Percentiles rank a stretch among this genome's conserved stretches.
Conservation (phyloP, 2,113 vertebrate genomes). For the Cromileptes altivelis region DNA sequence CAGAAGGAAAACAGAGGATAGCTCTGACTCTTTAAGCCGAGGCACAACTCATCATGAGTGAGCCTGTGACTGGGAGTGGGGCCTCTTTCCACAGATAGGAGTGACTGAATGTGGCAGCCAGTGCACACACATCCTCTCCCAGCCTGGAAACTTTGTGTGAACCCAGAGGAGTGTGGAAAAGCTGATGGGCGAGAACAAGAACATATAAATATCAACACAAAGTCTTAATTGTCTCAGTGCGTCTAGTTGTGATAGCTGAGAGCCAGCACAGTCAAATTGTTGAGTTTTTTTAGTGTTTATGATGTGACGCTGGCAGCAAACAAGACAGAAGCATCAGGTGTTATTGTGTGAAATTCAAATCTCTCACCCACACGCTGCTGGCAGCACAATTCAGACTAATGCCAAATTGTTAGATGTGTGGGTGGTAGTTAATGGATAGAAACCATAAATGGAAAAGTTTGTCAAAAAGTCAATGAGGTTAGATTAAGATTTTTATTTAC, state of each 20-base stretch:
- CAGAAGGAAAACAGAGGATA: conserved; percentile 10
- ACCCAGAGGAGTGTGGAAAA: conserved; percentile 51
- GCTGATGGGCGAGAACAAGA: conserved; percentile 27
- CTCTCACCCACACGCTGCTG: conserved; percentile 48
- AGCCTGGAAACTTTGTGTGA: conserved; percentile 57
- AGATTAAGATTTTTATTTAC: conserved; percentile 16
- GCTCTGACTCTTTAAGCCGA: conserved; percentile 42
- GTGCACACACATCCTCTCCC: conserved; percentile 43
- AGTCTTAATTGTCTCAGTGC: conserved; percentile 16
- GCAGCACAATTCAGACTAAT: conserved; percentile 31
- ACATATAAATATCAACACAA: conserved; percentile 20
- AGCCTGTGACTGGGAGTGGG: conserved; percentile 26
- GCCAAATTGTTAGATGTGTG: conserved; percentile 51
- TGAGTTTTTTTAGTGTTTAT: conserved; percentile 22
- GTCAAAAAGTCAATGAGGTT: conserved; percentile 38
- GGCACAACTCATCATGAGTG: conserved; percentile 24
- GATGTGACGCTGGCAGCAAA: conserved; percentile 35
- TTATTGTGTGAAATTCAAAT: conserved; percentile 60
- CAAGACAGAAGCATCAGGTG: conserved; percentile 67
- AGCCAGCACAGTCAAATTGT: conserved; percentile 9
- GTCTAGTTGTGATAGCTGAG: background rate
- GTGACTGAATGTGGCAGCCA: conserved; percentile 63
- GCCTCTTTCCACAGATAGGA: conserved; percentile 48
- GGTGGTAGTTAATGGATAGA: conserved; percentile 42
- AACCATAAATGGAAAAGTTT: conserved; percentile 54